Percentiles rank a stretch among this genome's conserved stretches.
Conservation (phyloP, 1,140 invertebrate species). For the Drosophila watanabei region DNA sequence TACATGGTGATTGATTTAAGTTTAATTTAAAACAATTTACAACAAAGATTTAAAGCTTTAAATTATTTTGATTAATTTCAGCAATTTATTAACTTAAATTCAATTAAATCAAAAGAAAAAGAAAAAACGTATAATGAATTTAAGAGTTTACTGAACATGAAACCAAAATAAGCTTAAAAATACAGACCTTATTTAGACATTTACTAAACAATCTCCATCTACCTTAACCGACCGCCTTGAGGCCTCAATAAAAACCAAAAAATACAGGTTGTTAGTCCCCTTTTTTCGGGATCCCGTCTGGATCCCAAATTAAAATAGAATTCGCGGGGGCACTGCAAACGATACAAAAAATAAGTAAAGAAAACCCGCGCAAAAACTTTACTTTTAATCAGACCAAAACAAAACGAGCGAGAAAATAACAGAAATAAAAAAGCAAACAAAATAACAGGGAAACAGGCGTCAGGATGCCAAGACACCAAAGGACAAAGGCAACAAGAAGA, state of each 20-base stretch:
- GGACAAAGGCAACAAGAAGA: conserved; percentile 25
- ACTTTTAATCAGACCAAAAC: conserved; percentile 73
- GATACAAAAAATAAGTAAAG: conserved; percentile 3
- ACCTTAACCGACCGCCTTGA: no score
- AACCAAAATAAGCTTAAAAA: neutral
- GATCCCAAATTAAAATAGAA: conserved; percentile 47
- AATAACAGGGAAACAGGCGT: conserved; percentile 38
- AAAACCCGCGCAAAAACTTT: conserved; percentile 46
- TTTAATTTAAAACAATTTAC: neutral
- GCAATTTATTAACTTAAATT: neutral
- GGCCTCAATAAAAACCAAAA: conserved; percentile 32
- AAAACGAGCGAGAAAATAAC: conserved; percentile 54
- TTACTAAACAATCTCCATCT: neutral
- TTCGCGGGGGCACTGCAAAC: conserved; percentile 8
- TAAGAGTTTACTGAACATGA: neutral
- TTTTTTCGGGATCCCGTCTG: neutral
- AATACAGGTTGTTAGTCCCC: conserved; percentile 26
- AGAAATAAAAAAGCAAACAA: conserved; percentile 12
- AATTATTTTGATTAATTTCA: neutral
- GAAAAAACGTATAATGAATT: no score
- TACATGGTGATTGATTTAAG: no score
- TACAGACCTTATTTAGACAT: no score
- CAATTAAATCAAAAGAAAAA: no score
- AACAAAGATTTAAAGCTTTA: neutral
- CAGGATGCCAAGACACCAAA: conserved; percentile 31